Conservation (phyloP, 2,888 invertebrate species). For the Ochropleura plecta region DNA sequence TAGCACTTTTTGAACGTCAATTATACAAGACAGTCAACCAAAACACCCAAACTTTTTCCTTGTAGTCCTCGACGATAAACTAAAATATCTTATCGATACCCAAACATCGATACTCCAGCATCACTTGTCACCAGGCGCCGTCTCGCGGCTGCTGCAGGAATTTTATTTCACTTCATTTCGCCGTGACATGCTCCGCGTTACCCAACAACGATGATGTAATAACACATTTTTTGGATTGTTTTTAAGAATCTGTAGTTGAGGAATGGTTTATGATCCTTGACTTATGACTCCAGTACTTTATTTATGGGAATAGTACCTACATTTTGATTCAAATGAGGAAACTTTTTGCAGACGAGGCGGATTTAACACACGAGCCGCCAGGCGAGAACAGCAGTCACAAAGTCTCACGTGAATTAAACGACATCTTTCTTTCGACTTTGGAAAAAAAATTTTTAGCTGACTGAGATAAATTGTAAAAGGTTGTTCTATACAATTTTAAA, state of each 20-base stretch:
- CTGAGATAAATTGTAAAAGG: neutral
- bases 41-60: no score
- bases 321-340: no score
- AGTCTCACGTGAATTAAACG: no score
- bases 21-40: no score
- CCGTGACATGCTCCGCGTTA: conserved; percentile 40
- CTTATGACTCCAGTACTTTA: conserved; percentile 1
- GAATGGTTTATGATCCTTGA: conserved; percentile 17
- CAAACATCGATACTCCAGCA: neutral
- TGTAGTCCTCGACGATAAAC: neutral
- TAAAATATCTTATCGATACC: neutral
- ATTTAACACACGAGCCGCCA: no score
- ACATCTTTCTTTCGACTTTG: no score
- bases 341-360: no score
- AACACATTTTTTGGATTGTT: conserved; percentile 44
- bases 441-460: neutral
- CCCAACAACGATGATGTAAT: conserved; percentile 49
- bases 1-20: no score
- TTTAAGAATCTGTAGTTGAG: conserved; percentile 29
- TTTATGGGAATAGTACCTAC: neutral
- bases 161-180: conserved; percentile 63
- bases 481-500: neutral
- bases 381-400: no score
- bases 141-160: conserved; percentile 45
- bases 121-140: conserved; percentile 32